phyloP scores from a whole-genome alignment of 1,140 invertebrate species.

The Drosophila novamexicana region DNA sequence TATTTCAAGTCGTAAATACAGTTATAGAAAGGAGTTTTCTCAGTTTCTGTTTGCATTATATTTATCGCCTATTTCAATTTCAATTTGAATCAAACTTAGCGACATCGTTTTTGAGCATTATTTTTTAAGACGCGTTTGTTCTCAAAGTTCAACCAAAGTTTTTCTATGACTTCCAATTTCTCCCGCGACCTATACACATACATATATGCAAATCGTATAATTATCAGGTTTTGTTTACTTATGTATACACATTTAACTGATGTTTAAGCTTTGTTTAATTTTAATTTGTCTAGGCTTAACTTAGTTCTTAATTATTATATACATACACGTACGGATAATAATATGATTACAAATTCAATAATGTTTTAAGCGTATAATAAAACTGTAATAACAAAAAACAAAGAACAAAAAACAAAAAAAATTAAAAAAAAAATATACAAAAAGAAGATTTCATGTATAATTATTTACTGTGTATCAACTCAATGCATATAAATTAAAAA shows the following conservation, averaged over 20 bases:
- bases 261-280: slow-evolving; percentile 52
- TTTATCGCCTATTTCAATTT: not conserved
- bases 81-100: too few relatives aligned
- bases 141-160: slow-evolving; percentile 80
- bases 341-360: slow-evolving; percentile 47
- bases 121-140: slow-evolving; percentile 44
- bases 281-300: slow-evolving; percentile 43
- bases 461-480: slow-evolving; percentile 62
- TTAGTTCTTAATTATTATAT: slow-evolving; percentile 44
- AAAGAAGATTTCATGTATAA: slow-evolving; percentile 12
- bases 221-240: slow-evolving; percentile 41
- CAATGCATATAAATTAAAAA: slow-evolving; percentile 52
- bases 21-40: slow-evolving; percentile 5
- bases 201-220: slow-evolving; percentile 30
- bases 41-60: not conserved
- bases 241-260: slow-evolving; percentile 31
- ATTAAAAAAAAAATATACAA: slow-evolving; percentile 38
- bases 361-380: slow-evolving; percentile 65
- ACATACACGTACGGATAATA: slow-evolving; percentile 42
- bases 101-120: not conserved
- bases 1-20: slow-evolving; percentile 13
- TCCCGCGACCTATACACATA: slow-evolving; percentile 47
- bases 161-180: slow-evolving; percentile 70
- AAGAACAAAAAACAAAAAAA: slow-evolving; percentile 41
- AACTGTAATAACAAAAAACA: slow-evolving; percentile 55